A percentile compares a stretch with the other conserved stretches of the same genome.
phyloP scores from a whole-genome alignment of 2,888 invertebrate species.

The Drosophila robusta region DNA sequence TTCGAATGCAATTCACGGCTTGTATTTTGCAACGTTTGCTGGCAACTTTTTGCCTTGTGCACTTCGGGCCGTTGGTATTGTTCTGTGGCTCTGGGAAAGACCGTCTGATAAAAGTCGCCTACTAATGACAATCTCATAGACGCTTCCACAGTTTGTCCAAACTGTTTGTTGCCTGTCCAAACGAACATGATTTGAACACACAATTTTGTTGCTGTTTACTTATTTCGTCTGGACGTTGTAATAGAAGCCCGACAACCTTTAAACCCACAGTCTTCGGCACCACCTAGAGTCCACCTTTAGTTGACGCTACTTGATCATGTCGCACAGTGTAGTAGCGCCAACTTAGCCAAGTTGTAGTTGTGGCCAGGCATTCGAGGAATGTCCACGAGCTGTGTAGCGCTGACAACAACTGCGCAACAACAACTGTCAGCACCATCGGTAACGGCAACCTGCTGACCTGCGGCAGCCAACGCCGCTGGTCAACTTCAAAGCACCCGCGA shows the following conservation, averaged over 20 bases:
- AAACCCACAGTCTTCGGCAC: constrained; percentile 38
- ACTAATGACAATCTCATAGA: constrained; percentile 79
- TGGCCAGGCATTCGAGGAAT: constrained; percentile 78
- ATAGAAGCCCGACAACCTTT: constrained; percentile 66
- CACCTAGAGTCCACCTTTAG: constrained; percentile 26
- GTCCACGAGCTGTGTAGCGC: constrained; percentile 78
- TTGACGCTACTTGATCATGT: constrained; percentile 59
- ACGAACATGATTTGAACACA: constrained; percentile 83
- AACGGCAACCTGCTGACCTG: constrained; percentile 78
- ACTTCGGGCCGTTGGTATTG: constrained; percentile 49
- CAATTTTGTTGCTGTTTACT: constrained; percentile 67
- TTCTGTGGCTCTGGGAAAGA: constrained; percentile 54
- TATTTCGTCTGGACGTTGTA: constrained; percentile 42
- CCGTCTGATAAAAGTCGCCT: constrained; percentile 61
- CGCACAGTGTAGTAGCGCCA: constrained; percentile 40
- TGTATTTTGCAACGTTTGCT: constrained; percentile 76
- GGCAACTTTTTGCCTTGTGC: constrained; percentile 59
- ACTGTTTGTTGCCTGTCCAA: constrained; percentile 85
- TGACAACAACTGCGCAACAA: constrained; percentile 55
- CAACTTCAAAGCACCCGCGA: constrained; percentile 69
- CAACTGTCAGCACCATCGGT: constrained; percentile 44
- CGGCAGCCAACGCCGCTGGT: constrained; percentile 34
- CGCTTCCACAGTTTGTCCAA: constrained; percentile 84
- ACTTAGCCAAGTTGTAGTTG: constrained; percentile 35
- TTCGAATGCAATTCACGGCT: constrained; percentile 85